Evolutionary conservation across 1,140 invertebrate genomes (phyloP), one percentile per base, ranked within the genome.

Genomic region (Thalassaphorura encarpata): DNA sequence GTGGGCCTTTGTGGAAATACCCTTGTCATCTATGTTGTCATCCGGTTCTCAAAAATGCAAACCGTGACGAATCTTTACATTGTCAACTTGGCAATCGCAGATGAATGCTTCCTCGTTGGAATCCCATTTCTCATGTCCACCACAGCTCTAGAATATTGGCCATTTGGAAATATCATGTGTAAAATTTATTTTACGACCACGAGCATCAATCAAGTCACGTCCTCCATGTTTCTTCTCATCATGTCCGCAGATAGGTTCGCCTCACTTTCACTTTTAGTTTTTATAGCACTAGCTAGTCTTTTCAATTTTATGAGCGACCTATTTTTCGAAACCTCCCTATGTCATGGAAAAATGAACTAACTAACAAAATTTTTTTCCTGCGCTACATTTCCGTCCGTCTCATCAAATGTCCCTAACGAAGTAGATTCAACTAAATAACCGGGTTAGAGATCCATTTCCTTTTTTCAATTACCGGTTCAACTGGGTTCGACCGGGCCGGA

Each of bases 151-250:
- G 78, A 83, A 43, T 80, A 81, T 21, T 97, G 93, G 93, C 82
- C 84, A 0, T 97, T 97, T 68, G 92, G 91, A 3, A 78, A 83
- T 19, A 77, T 85, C 41, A 87, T 93, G 80, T 97, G 93, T 73
- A 96, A 96, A 68, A 82, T 83, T 0, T 95, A 92, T 71, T 87
- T 95, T 83, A 91, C 88, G 11, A 84, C 85, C 0, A 95, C 90
- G 0, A 91, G 89, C 27, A 91, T 97, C 46, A 97, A 95, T 67
- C 90, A 96, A 70, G 96, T 97, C 67, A 94, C 92, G 1, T 90
- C 87, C 62, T 61, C 59, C n/a, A 54, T 64, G 51, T 64, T 64
- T 50, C 62, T 64, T 39, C 59, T 64, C 42, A 55, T 64, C 46
- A 64, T 64, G 62, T 61, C 59, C 0, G 62, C 62, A 15, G 62